Base-by-base conservation (phyloP, 37 sponge, comb jelly and placozoan species). In the Haliclona indistincta region DNA sequence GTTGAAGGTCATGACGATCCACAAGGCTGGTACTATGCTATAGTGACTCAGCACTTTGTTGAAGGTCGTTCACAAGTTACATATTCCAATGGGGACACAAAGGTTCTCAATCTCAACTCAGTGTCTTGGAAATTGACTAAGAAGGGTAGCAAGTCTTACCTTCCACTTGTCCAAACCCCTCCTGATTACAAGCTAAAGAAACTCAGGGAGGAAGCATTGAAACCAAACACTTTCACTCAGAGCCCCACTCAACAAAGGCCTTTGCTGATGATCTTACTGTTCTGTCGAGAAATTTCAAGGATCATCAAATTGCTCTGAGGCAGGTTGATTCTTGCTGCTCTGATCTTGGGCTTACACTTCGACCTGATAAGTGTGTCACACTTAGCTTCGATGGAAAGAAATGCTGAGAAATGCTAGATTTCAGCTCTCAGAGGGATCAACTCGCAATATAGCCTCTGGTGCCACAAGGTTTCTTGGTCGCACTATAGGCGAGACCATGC, bases 331-430 rank as follows among this genome's bases (percentile, higher is more conserved):
- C 56, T 3, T 23, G 19, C 8, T 75, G 63, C 32, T 23, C n/a
- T n/a, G 64, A 58, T n/a, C 75, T 75, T 34, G 75, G 45, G 17
- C 45, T 75, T 15, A 10, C 62, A 8, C 10, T 76, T 30, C 65
- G 65, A 40, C 76, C 76, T 20, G 65, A 63, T 34, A 76, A 76
- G 63, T 76, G 76, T 63, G 64, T 76, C 34, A 40, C 61, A n/a
- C n/a, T n/a, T n/a, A n/a, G n/a, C n/a, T n/a, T n/a, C n/a, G n/a
- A n/a, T n/a, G n/a, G n/a, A 41, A 58, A n/a, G n/a, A 58, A 58
- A 8, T 20, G 13, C 26, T 25, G 26, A 20, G 6, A 6, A 8
- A 58, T 6, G 7, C 60, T 58, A 13, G 17, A n/a, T 44, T 69
- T 23, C 34, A 7, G 39, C 43, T 69, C 25, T n/a, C 4, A 22